These are phyloP conservation scores for Lasius fuliginosus DNA, from an alignment of 2,888 invertebrate genomes.

Conservation along the genomic window DNA sequence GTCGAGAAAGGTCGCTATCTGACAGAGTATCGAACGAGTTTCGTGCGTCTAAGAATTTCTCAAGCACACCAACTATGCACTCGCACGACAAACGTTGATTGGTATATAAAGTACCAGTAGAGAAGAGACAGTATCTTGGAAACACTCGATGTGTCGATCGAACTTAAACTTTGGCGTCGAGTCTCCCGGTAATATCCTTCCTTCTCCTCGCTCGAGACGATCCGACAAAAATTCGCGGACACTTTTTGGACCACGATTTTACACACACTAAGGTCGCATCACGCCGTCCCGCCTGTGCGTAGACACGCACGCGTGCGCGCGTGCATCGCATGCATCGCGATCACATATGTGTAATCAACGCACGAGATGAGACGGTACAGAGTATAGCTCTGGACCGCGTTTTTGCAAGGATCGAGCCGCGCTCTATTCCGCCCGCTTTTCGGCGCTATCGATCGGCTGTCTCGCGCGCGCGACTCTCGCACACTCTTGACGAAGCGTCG, in stretches of 20 bases:
- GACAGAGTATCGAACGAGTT: not conserved
- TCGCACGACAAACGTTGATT: not conserved
- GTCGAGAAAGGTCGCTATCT: not conserved
- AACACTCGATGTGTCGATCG: not conserved
- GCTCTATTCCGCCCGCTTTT: slow-evolving; percentile 49
- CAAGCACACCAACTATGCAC: not conserved
- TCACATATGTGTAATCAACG: not conserved
- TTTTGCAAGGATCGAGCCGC: slow-evolving; percentile 10
- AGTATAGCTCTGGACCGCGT: slow-evolving; percentile 22
- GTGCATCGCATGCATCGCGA: slow-evolving; percentile 23
- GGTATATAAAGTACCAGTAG: not conserved
- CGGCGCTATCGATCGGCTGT: slow-evolving; percentile 46
- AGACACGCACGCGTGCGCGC: slow-evolving; percentile 41
- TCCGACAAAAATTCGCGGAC: slow-evolving; percentile 59
- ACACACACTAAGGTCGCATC: slow-evolving; percentile 18
- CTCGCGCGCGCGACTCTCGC: slow-evolving; percentile 12
- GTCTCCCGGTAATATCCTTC: not conserved
- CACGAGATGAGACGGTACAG: not conserved
- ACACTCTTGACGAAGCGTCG: slow-evolving; percentile 22
- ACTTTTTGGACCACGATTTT: not conserved
- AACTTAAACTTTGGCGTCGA: not conserved
- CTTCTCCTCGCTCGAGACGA: slow-evolving; percentile 58
- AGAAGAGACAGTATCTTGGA: not conserved
- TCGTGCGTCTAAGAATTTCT: slow-evolving; percentile 32
- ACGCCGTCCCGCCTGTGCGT: slow-evolving; percentile 7